Conservation (phyloP, 2,888 invertebrate genomes). For the Drosophila anomalata region DNA sequence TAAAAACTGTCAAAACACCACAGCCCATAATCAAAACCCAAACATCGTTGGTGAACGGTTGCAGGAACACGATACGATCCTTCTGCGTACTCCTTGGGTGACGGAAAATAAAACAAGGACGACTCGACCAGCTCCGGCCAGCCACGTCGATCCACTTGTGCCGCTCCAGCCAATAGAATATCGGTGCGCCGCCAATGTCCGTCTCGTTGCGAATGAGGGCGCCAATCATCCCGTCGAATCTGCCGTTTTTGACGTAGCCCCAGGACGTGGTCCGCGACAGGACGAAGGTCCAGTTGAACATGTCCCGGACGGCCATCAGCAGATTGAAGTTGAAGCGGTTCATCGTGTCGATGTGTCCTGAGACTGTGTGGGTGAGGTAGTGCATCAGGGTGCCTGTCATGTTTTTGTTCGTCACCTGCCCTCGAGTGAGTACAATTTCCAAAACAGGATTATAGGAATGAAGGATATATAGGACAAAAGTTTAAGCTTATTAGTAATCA, state of each 20-base stretch:
- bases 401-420: conserved; percentile 83
- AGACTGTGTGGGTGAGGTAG: conserved; percentile 85
- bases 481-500: no score
- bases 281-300: conserved; percentile 87
- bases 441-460: not conserved
- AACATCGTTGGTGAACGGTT: conserved; percentile 86
- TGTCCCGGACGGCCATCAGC: conserved; percentile 86
- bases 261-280: conserved; percentile 85
- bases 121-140: conserved; percentile 80
- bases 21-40: conserved; percentile 85
- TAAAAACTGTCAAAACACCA: conserved; percentile 77
- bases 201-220: conserved; percentile 85
- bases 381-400: conserved; percentile 84
- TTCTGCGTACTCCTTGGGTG: conserved; percentile 87
- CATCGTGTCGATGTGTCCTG: conserved; percentile 86
- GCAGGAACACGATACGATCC: conserved; percentile 87
- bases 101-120: conserved; percentile 88
- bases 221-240: conserved; percentile 88
- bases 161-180: conserved; percentile 88
- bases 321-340: conserved; percentile 87
- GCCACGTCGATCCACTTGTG: conserved; percentile 85
- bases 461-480: not conserved
- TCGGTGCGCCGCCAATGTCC: conserved; percentile 88
- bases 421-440: not conserved
- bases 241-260: conserved; percentile 87